phyloP scores from a whole-genome alignment of 1,140 invertebrate species.

The Zaprionus lachaisei region DNA sequence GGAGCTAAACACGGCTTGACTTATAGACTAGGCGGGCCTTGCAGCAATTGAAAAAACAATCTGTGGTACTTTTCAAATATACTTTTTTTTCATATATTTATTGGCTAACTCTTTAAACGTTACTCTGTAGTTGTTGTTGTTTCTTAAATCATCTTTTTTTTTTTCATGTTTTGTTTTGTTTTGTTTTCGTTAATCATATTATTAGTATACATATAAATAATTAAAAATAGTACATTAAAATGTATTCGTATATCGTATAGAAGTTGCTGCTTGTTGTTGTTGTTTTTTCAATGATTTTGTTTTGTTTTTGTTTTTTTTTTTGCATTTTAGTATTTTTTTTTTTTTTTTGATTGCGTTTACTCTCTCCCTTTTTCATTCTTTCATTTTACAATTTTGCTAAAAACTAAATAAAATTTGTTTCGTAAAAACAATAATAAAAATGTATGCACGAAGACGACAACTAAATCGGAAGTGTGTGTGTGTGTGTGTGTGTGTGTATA shows the following conservation, averaged over 20 bases:
- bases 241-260: constrained; percentile 84
- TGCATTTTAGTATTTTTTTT: constrained; percentile 60
- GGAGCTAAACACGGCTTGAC: constrained; percentile 27
- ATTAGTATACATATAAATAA: constrained; percentile 85
- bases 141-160: constrained; percentile 68
- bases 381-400: constrained; percentile 84
- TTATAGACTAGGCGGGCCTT: constrained; percentile 28
- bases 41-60: constrained; percentile 56
- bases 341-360: constrained; percentile 78
- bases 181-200: constrained; percentile 75
- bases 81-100: constrained; percentile 84
- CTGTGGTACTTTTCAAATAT: constrained; percentile 81
- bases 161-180: constrained; percentile 62
- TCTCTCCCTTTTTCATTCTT: constrained; percentile 40
- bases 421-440: constrained; percentile 75
- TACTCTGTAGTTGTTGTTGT: constrained; percentile 77
- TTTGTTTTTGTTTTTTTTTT: constrained; percentile 39
- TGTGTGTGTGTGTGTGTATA: constrained; percentile 38
- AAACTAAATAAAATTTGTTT: constrained; percentile 82
- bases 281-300: constrained; percentile 51
- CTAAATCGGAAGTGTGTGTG: constrained; percentile 34
- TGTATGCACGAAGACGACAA: constrained; percentile 60
- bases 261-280: constrained; percentile 73
- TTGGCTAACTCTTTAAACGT: constrained; percentile 84
- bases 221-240: constrained; percentile 85